phyloP scores from a whole-genome alignment of 2,113 vertebrate genomes.

The Pteruthius melanotis region DNA sequence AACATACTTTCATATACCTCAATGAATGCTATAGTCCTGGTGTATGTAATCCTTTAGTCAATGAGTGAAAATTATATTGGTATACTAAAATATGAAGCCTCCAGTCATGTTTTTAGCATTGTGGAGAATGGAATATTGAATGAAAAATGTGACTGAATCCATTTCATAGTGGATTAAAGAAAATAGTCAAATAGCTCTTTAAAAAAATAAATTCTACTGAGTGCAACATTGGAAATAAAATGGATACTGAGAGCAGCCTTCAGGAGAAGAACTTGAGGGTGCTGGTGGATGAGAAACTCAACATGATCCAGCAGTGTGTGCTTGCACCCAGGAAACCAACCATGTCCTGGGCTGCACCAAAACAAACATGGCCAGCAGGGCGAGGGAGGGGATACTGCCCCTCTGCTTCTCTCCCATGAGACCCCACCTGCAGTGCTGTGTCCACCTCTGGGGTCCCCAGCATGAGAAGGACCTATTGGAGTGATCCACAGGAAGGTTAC shows the following conservation, averaged over 20 bases:
- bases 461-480: background rate
- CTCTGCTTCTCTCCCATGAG: background rate
- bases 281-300: background rate
- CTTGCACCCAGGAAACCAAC: background rate
- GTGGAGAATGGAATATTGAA: background rate
- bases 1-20: background rate
- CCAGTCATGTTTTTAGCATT: background rate
- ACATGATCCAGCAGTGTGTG: fast-evolving
- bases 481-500: background rate
- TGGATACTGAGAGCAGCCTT: background rate
- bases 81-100: background rate
- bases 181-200: background rate
- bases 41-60: background rate
- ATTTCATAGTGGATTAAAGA: background rate
- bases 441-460: background rate
- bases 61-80: background rate
- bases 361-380: background rate
- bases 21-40: background rate
- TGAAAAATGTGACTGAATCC: background rate
- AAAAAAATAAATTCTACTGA: background rate
- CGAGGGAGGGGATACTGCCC: fast-evolving
- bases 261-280: background rate
- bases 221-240: background rate
- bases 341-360: background rate
- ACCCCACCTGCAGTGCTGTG: background rate